These are phyloP conservation scores for Tapirus terrestris DNA, from an alignment of 2,113 vertebrate species.

Conservation along the genomic window DNA sequence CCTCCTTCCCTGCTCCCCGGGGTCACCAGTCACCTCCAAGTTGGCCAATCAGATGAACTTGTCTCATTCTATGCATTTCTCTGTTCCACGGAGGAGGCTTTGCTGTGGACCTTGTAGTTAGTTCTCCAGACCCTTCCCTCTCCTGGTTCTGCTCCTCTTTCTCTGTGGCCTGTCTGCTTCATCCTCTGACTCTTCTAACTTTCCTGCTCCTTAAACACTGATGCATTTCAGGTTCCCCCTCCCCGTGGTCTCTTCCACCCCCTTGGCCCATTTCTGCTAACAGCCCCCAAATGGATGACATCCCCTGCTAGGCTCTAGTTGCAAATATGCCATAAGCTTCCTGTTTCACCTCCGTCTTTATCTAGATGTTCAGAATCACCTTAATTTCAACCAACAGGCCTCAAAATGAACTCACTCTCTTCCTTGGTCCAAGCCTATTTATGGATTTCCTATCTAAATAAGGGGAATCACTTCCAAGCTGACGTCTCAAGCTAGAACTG, in stretches of 20 bases:
- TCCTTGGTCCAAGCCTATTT: neutral
- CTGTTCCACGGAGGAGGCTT: neutral
- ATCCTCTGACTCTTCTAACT: neutral
- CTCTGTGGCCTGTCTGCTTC: neutral
- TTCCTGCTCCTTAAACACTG: neutral
- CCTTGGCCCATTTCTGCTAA: neutral
- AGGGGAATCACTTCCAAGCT: neutral
- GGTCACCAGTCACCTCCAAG: neutral
- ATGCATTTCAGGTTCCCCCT: neutral
- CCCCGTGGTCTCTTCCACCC: no score
- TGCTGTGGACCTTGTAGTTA: neutral
- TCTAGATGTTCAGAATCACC: neutral
- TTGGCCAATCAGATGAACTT: neutral
- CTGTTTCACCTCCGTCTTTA: neutral
- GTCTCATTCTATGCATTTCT: neutral
- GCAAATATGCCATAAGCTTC: fast-evolving
- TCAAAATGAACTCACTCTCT: neutral
- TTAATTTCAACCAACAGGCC: neutral
- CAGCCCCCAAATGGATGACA: neutral
- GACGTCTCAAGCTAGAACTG: neutral
- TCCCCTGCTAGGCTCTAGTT: neutral
- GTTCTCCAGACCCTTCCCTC: neutral
- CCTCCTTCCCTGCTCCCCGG: fast-evolving
- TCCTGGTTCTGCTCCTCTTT: neutral
- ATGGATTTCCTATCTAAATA: neutral